Conservation (phyloP, 2,797 vertebrate genomes). For the Rhynchonycteris naso region DNA sequence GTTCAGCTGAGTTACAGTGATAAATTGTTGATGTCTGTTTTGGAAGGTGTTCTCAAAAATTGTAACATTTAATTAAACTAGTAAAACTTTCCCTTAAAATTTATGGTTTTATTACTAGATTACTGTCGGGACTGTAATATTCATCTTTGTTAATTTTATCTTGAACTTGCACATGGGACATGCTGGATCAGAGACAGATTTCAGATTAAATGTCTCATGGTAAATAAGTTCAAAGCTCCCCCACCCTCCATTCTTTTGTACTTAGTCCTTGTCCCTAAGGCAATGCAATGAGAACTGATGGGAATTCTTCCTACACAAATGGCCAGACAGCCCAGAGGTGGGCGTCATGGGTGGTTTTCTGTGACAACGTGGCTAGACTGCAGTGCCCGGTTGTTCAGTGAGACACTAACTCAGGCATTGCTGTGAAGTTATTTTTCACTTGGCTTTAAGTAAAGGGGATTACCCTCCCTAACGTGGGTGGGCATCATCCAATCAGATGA, state of each 20-base stretch:
- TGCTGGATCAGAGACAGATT: conserved; percentile 52
- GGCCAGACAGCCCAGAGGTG: neutral
- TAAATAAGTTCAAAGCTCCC: neutral
- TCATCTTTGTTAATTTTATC: conserved; percentile 67
- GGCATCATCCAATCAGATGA: neutral
- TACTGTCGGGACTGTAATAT: conserved; percentile 56
- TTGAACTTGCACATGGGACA: conserved; percentile 32
- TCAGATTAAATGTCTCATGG: conserved; percentile 37
- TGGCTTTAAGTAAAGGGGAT: neutral
- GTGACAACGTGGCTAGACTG: neutral
- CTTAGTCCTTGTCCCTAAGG: neutral
- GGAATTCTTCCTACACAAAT: neutral
- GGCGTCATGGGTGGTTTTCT: no score
- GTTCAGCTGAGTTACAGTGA: neutral
- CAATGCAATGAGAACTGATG: neutral
- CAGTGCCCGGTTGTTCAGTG: neutral
- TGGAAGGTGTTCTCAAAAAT: conserved; percentile 66
- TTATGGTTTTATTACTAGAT: conserved; percentile 59
- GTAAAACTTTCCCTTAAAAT: conserved; percentile 62
- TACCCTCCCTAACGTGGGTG: neutral
- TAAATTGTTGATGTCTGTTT: conserved; percentile 26
- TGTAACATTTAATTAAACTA: conserved; percentile 68
- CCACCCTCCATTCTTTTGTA: neutral
- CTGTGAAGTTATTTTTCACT: neutral
- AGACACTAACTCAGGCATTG: neutral